Conservation (phyloP, 2,888 invertebrate species). For the Agrilus biguttatus region DNA sequence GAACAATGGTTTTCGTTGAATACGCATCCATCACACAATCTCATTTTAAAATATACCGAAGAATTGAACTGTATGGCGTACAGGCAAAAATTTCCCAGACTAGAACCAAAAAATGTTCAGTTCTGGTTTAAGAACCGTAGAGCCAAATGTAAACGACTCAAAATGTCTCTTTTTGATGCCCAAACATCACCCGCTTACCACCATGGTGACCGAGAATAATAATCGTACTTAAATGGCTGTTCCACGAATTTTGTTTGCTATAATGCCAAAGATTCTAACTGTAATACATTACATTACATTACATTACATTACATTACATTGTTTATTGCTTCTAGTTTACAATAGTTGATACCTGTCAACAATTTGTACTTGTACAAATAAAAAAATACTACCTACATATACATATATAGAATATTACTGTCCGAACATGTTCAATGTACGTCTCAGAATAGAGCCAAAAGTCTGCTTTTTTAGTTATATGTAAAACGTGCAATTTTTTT, state of each 20-base stretch:
- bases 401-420: no score
- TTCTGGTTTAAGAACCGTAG: slow-evolving; percentile 99
- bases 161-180: slow-evolving; percentile 75
- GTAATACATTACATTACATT: background rate
- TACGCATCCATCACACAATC: slow-evolving; percentile 95
- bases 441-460: no score
- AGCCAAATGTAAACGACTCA: slow-evolving; percentile 93
- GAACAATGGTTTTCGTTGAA: slow-evolving; percentile 96
- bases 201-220: slow-evolving; percentile 41
- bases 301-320: slow-evolving; percentile 4
- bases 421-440: no score
- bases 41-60: slow-evolving; percentile 95
- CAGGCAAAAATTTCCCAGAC: slow-evolving; percentile 93
- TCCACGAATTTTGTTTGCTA: background rate
- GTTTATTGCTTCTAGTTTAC: slow-evolving; percentile 3
- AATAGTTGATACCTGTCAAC: background rate
- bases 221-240: background rate
- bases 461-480: no score
- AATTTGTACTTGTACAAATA: background rate
- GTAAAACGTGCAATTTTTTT: no score
- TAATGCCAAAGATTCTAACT: background rate
- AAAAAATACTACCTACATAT: background rate
- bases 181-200: slow-evolving; percentile 50
- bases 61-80: slow-evolving; percentile 95
- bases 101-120: slow-evolving; percentile 98